Evolutionary conservation across 2,888 invertebrate genomes (phyloP), one percentile per base, ranked within the genome.

Genomic region (Muscina levida): DNA sequence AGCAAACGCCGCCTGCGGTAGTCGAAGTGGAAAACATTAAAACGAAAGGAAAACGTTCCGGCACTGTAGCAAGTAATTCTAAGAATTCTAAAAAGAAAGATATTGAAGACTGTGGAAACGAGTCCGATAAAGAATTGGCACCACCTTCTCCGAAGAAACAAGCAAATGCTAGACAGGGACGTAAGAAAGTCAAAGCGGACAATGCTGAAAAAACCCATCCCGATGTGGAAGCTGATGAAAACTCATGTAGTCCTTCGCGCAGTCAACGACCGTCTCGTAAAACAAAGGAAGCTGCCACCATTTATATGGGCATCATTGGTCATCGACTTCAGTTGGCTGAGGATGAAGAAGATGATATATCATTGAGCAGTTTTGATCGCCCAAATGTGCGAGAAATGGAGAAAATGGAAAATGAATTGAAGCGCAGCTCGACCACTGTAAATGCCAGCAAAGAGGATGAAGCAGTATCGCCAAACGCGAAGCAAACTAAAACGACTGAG

Each of bases 241-340:
- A 83, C 85, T 88, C 80, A 79, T 87, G 82, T 85, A 88, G 82
- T 87, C 87, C 83, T 24, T 81, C 82, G n/a, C 83, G 86, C 3
- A 84, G 78, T 59, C 87, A 88, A 78, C 85, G 94, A 48, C 94
- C 94, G 0, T 92, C 93, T 10, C 91, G 95, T 42, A 95, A 94
- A 88, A 95, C 95, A 0, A 95, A 95, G 88, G 94, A 95, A 89
- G 94, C 94, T 24, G 95, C 95, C 1, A 92, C 94, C 6, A 92
- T 94, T 72, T 95, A 94, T 83, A 94, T 95, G 93, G 95, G 95
- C 85, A 92, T 95, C 82, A 91, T 95, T 62, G 94, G 94, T 2
- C 93, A 94, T 84, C 94, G 94, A 87, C 90, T 95, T 67, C 93
- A 93, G 19, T 91, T 93, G 83, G 93, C 93, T 26, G 92, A 92